Percentiles rank a stretch among this genome's conserved stretches.
phyloP scores from a whole-genome alignment of 2,113 vertebrate species.

The Pachycephala philippinensis region DNA sequence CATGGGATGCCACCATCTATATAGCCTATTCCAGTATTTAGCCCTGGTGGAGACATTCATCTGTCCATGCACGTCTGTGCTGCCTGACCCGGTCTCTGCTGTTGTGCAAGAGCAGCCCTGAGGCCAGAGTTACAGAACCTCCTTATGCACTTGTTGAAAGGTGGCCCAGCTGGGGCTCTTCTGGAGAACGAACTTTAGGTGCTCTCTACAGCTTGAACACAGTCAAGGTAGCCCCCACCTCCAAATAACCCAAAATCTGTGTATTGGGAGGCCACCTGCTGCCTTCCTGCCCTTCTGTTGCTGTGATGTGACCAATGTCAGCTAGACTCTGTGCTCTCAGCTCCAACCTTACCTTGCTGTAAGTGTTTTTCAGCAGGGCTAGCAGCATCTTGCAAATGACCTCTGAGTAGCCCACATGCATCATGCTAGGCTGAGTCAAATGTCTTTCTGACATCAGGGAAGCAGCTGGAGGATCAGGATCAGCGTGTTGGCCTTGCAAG shows the following conservation, averaged over 20 bases:
- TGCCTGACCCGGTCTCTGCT: background rate
- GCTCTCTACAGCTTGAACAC: background rate
- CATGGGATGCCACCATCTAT: fast-evolving
- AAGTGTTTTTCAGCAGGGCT: background rate
- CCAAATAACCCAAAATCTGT: background rate
- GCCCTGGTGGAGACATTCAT: background rate
- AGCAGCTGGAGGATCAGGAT: constrained; percentile 8
- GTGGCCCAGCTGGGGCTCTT: background rate
- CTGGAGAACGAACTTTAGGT: background rate
- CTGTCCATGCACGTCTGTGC: background rate
- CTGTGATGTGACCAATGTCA: fast-evolving
- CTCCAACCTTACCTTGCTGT: background rate
- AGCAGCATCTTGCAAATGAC: background rate
- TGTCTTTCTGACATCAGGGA: background rate
- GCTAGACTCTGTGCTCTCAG: background rate
- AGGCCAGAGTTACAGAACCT: background rate
- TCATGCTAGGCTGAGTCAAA: background rate
- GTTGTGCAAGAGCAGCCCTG: background rate
- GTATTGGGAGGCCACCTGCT: background rate
- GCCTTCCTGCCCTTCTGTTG: background rate
- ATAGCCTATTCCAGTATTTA: background rate
- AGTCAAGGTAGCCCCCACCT: background rate
- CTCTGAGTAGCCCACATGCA: background rate
- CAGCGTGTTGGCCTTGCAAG: background rate
- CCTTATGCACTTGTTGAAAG: background rate